These are phyloP conservation scores for Machaerirhynchus nigripectus DNA, from an alignment of 2,113 vertebrate genomes.

Conservation along the genomic window DNA sequence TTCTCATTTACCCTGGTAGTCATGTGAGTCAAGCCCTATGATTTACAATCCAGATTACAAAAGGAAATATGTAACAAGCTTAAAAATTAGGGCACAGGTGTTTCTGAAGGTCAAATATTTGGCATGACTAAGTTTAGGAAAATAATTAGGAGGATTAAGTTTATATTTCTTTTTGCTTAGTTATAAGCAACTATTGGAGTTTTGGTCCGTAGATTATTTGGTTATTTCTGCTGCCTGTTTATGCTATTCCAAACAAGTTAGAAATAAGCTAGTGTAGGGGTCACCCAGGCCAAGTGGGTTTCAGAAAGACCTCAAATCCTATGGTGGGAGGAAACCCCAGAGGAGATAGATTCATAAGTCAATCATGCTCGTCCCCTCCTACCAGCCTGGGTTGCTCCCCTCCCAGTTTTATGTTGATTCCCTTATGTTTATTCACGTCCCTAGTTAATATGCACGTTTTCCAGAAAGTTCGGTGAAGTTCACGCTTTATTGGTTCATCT, in stretches of 20 bases:
- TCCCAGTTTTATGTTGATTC: no score
- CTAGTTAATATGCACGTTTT: no score
- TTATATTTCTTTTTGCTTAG: not conserved
- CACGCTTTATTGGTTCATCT: no score
- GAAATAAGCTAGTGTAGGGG: not conserved
- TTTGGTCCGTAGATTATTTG: not conserved
- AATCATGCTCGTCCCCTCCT: no score
- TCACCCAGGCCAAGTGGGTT: no score
- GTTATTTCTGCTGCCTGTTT: not conserved
- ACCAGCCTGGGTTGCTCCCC: no score
- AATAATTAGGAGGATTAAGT: not conserved
- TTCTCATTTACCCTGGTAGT: not conserved
- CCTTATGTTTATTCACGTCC: no score
- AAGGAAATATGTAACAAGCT: not conserved
- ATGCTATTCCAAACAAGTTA: not conserved
- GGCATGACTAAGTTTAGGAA: not conserved
- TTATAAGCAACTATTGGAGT: not conserved
- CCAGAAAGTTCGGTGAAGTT: no score
- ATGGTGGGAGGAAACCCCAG: no score
- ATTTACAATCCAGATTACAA: not conserved
- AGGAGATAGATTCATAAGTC: no score
- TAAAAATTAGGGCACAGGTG: not conserved
- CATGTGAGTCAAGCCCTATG: not conserved
- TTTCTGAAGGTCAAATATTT: not conserved
- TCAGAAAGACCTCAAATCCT: no score